These are phyloP conservation scores for Mayetiola destructor DNA, from an alignment of 2,888 invertebrate species.

Conservation along the genomic window DNA sequence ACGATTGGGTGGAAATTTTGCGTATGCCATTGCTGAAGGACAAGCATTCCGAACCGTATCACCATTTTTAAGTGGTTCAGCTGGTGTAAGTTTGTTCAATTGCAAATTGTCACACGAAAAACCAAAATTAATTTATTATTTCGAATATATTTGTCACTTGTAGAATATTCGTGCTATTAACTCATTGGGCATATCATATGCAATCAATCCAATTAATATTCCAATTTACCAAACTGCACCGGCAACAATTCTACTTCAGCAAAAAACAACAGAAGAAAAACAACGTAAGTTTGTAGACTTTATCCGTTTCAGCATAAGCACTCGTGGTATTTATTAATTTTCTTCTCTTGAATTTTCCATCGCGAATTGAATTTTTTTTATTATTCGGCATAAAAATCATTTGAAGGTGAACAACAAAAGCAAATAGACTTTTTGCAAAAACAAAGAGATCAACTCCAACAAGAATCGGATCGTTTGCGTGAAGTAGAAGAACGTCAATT, in stretches of 20 bases:
- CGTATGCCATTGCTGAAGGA: conserved; percentile 39
- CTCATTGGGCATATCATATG: conserved; percentile 1
- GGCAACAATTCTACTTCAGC: conserved; percentile 14
- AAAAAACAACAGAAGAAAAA: neutral
- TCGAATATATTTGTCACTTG: neutral
- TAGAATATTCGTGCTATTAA: conserved; percentile 6
- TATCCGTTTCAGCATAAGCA: neutral
- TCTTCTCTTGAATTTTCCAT: neutral
- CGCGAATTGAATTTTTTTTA: neutral
- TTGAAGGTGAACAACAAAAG: conserved; percentile 3
- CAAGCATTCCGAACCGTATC: conserved; percentile 37
- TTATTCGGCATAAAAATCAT: neutral
- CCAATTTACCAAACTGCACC: conserved; percentile 14
- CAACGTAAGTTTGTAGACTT: neutral
- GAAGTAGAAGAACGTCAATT: conserved; percentile 4
- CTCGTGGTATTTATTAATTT: neutral
- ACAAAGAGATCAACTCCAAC: neutral
- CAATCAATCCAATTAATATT: conserved; percentile 13
- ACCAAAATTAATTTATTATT: neutral
- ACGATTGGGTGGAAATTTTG: conserved; percentile 40
- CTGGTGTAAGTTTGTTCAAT: conserved; percentile 17
- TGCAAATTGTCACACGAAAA: neutral
- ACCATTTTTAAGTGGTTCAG: conserved; percentile 34
- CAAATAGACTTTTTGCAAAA: neutral
- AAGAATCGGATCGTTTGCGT: neutral